A percentile compares a stretch with the other conserved stretches of the same genome.
Evolutionary conservation across 1,140 invertebrate species (phyloP).

Genomic region (Pogonomyrmex barbatus): DNA sequence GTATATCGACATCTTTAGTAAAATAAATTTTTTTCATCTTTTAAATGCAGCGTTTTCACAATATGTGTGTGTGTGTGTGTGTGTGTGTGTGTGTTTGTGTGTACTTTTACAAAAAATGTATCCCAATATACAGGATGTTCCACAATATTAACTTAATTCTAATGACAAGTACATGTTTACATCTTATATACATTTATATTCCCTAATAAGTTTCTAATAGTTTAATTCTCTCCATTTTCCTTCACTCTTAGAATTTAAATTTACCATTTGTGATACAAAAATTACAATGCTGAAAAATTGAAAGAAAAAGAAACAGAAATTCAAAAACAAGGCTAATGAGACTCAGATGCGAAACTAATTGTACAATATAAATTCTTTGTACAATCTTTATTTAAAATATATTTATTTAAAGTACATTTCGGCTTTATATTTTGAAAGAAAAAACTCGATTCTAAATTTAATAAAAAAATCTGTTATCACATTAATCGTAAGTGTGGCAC

Average conservation of each 20-base stretch:
- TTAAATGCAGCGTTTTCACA: constrained; percentile 37
- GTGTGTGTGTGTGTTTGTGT: too few relatives aligned
- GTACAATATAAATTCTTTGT: too few relatives aligned
- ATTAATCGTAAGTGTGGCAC: neutral
- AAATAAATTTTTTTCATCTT: constrained; percentile 57
- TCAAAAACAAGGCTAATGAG: too few relatives aligned
- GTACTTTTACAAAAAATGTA: constrained; percentile 48
- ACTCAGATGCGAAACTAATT: too few relatives aligned
- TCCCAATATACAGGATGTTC: constrained; percentile 64
- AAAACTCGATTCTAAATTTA: neutral
- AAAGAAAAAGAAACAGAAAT: neutral
- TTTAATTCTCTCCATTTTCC: too few relatives aligned
- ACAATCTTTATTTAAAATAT: too few relatives aligned
- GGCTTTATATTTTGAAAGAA: neutral
- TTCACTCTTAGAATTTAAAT: neutral
- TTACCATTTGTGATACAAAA: neutral
- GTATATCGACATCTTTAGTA: constrained; percentile 39
- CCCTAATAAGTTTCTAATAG: neutral
- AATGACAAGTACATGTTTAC: neutral
- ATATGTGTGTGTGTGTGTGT: neutral
- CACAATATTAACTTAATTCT: neutral
- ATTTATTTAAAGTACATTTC: too few relatives aligned
- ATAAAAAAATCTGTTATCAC: neutral
- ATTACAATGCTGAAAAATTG: neutral
- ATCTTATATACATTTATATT: neutral